phyloP scores from a whole-genome alignment of 2,797 vertebrate species.

The Leptatherina wallacei region DNA sequence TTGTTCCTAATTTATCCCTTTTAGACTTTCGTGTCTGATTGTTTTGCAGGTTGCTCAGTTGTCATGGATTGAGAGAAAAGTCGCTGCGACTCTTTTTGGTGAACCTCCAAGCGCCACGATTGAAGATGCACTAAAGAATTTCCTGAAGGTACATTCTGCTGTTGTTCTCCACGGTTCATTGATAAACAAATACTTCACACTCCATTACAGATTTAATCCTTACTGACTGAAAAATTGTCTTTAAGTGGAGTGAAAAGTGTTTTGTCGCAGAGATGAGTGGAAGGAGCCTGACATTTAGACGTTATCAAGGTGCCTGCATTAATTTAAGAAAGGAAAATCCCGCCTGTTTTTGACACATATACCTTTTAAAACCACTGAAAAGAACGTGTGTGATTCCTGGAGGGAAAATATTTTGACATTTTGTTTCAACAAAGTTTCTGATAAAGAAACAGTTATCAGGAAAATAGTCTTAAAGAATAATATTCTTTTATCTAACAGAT shows the following conservation, averaged over 20 bases:
- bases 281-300: background rate
- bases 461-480: background rate
- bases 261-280: background rate
- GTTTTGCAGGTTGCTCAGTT: conserved; percentile 89
- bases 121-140: conserved; percentile 91
- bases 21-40: conserved; percentile 1
- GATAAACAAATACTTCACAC: too few relatives aligned
- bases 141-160: conserved; percentile 87
- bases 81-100: conserved; percentile 92
- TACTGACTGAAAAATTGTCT: background rate
- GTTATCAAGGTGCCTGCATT: too few relatives aligned
- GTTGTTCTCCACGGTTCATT: too few relatives aligned
- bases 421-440: too few relatives aligned
- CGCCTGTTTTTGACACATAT: too few relatives aligned
- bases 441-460: background rate
- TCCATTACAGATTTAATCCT: too few relatives aligned
- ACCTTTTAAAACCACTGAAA: too few relatives aligned
- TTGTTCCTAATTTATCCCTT: background rate
- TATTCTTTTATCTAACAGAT: background rate
- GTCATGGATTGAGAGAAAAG: conserved; percentile 96
- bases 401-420: too few relatives aligned
- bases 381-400: too few relatives aligned
- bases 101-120: conserved; percentile 90
- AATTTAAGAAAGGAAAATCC: too few relatives aligned
- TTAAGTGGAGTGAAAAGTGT: background rate